Conservation (phyloP, 2,888 invertebrate genomes). For the Drosophila kanekoi region DNA sequence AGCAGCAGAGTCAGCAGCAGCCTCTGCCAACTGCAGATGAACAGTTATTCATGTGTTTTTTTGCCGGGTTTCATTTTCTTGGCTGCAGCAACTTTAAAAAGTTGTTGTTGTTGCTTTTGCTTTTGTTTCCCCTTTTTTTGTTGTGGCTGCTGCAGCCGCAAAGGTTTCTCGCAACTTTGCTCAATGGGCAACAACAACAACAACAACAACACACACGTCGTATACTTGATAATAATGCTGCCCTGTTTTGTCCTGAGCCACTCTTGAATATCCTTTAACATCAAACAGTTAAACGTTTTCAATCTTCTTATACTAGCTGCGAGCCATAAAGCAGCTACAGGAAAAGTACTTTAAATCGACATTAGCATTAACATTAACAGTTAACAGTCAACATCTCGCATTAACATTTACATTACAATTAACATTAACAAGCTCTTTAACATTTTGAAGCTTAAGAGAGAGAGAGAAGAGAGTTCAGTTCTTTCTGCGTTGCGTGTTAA, state of each 20-base stretch:
- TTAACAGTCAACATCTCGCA: no score
- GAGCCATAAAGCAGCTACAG: no score
- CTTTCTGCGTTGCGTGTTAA: no score
- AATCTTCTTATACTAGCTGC: no score
- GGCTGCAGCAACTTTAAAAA: slow-evolving; percentile 10
- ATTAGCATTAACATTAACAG: no score
- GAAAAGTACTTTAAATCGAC: no score
- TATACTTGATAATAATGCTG: slow-evolving; percentile 41
- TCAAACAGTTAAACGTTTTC: no score
- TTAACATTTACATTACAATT: no score
- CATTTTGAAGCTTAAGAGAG: no score
- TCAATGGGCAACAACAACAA: slow-evolving; percentile 20
- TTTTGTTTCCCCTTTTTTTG: neutral
- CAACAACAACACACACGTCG: slow-evolving; percentile 36
- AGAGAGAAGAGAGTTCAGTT: no score
- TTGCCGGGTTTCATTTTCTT: slow-evolving; percentile 23
- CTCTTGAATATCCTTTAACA: slow-evolving; percentile 8
- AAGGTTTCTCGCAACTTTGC: slow-evolving; percentile 31
- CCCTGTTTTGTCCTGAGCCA: slow-evolving; percentile 5
- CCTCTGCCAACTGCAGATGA: slow-evolving; percentile 54
- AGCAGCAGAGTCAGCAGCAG: slow-evolving; percentile 28
- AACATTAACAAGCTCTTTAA: no score
- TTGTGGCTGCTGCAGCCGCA: slow-evolving; percentile 19
- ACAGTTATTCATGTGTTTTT: slow-evolving; percentile 26
- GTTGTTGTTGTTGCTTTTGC: slow-evolving; percentile 6